Conservation (phyloP, 2,113 vertebrate species). For the Stigmatopora nigra region DNA sequence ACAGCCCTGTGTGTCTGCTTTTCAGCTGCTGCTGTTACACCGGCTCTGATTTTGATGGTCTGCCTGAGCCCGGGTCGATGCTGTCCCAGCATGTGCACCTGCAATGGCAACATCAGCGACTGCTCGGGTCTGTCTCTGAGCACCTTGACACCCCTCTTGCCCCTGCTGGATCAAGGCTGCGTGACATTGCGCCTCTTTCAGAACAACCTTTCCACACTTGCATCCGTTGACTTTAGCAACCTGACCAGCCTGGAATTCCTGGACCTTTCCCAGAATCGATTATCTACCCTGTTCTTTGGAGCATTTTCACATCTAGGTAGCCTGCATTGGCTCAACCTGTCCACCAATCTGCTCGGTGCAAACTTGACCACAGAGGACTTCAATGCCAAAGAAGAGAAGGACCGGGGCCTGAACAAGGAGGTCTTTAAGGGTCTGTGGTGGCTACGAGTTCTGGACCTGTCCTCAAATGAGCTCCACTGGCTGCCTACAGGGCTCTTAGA, state of each 20-base stretch:
- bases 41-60: slow-evolving; percentile 62
- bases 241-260: slow-evolving; percentile 53
- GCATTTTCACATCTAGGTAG: slow-evolving; percentile 75
- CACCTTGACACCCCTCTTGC: slow-evolving; percentile 64
- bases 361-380: slow-evolving; percentile 63
- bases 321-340: slow-evolving; percentile 83
- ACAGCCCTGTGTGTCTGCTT: slow-evolving; percentile 4
- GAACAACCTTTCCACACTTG: slow-evolving; percentile 61
- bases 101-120: slow-evolving; percentile 79
- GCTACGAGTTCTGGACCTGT: slow-evolving; percentile 82
- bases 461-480: slow-evolving; percentile 77
- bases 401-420: slow-evolving; percentile 75
- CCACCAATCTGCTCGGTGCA: slow-evolving; percentile 82
- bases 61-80: slow-evolving; percentile 61
- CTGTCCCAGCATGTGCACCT: slow-evolving; percentile 82
- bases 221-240: slow-evolving; percentile 34
- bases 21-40: slow-evolving; percentile 52
- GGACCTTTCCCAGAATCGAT: slow-evolving; percentile 75
- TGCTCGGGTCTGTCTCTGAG: slow-evolving; percentile 78
- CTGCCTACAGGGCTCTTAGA: slow-evolving; percentile 81
- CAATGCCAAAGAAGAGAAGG: slow-evolving; percentile 66
- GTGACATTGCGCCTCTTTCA: slow-evolving; percentile 77
- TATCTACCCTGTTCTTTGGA: slow-evolving; percentile 71
- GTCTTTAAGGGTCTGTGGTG: slow-evolving; percentile 72
- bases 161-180: slow-evolving; percentile 71